Percentiles rank a stretch among this genome's conserved stretches.
phyloP scores from a whole-genome alignment of 1,140 invertebrate species.

The Capitella teleta region DNA sequence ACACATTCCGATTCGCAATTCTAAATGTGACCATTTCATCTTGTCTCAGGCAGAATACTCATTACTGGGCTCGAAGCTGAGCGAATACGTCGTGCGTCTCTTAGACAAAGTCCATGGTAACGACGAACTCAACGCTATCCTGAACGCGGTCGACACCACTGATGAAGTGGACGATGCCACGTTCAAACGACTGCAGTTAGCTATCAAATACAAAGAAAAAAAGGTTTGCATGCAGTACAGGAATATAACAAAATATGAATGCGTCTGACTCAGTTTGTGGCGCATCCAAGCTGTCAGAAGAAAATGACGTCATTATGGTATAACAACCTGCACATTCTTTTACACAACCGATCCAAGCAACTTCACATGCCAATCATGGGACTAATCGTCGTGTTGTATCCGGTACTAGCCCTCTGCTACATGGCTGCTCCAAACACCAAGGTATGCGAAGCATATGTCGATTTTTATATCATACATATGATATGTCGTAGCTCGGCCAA shows the following conservation, averaged over 20 bases:
- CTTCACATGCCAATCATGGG: conserved; percentile 20
- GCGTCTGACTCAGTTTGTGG: conserved; percentile 42
- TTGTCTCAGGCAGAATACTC: conserved; percentile 44
- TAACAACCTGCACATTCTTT: conserved; percentile 16
- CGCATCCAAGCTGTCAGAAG: conserved; percentile 40
- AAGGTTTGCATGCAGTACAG: too few relatives aligned
- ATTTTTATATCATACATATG: too few relatives aligned
- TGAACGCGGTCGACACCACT: conserved; percentile 33
- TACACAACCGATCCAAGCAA: conserved; percentile 9
- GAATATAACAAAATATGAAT: too few relatives aligned
- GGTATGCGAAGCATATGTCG: conserved; percentile 19
- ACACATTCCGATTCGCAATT: too few relatives aligned
- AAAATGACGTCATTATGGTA: conserved; percentile 45
- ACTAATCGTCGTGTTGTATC: conserved; percentile 25
- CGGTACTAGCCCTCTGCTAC: conserved; percentile 26
- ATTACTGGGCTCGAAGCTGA: conserved; percentile 46
- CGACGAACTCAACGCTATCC: conserved; percentile 35
- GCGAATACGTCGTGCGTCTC: conserved; percentile 35
- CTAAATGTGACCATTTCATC: background rate
- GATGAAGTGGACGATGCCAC: conserved; percentile 34
- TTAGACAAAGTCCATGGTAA: conserved; percentile 36
- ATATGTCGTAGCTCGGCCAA: conserved; percentile 21
- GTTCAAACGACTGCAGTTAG: conserved; percentile 32
- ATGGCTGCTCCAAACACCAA: conserved; percentile 24
- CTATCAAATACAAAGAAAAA: conserved; percentile 38